Conservation (phyloP, 2,888 invertebrate species). For the Microchrysa polita region DNA sequence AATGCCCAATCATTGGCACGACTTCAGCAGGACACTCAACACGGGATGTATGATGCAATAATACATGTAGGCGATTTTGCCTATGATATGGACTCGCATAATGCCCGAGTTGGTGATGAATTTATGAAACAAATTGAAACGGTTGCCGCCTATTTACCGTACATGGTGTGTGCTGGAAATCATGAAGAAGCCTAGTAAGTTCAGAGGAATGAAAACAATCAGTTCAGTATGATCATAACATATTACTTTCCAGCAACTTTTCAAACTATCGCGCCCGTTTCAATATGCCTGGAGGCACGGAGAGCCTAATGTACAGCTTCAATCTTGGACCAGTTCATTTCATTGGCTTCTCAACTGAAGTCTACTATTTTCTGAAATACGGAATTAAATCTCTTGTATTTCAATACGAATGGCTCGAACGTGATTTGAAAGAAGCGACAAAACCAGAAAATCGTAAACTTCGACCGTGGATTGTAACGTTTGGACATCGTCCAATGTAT, state of each 20-base stretch:
- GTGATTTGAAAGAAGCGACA: constrained; percentile 80
- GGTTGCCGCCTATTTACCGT: constrained; percentile 88
- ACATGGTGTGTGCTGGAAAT: constrained; percentile 93
- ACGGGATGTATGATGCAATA: constrained; percentile 82
- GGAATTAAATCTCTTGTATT: constrained; percentile 81
- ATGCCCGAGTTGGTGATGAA: constrained; percentile 86
- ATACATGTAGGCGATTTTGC: constrained; percentile 96
- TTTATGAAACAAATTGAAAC: constrained; percentile 94
- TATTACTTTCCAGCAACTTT: constrained; percentile 79
- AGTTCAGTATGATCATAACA: no score
- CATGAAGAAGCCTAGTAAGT: constrained; percentile 86
- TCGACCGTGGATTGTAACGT: constrained; percentile 85
- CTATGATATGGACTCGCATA: constrained; percentile 87
- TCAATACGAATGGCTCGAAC: constrained; percentile 87
- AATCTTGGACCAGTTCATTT: constrained; percentile 91
- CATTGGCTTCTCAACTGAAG: constrained; percentile 91
- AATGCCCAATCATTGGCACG: constrained; percentile 86
- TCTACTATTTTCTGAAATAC: constrained; percentile 90
- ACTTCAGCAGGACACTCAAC: constrained; percentile 84
- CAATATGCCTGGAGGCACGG: constrained; percentile 83
- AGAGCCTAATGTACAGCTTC: constrained; percentile 85
- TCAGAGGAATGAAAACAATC: no score
- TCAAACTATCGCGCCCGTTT: constrained; percentile 93
- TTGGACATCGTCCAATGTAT: constrained; percentile 91
- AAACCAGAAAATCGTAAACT: constrained; percentile 75